Evolutionary conservation across 2,797 vertebrate species (phyloP), one percentile per base, ranked within the genome.

Genomic region (Enteromius fasciolatus): DNA sequence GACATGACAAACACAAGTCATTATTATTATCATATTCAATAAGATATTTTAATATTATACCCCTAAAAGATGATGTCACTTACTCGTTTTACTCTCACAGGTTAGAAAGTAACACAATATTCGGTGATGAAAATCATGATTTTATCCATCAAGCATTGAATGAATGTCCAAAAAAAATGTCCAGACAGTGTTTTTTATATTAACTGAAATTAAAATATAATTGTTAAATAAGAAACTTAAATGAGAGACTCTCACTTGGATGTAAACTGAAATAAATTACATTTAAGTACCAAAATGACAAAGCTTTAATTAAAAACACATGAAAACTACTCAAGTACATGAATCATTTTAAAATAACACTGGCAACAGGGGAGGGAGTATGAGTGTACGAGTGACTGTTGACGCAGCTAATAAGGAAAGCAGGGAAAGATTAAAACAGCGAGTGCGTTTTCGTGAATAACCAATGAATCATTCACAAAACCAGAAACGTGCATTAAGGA

Each of bases 401-500:
- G 61, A 64, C 28, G 15, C 61, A 4, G 28, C 61, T 64, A 64
- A 64, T 64, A 64, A 64, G 15, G 8, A 64, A 64, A 64, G 28
- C 33, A 64, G 31, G 61, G 28, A 64, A 64, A 33, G 28, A 73
- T 73, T 50, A 31, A 9, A 50, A 70, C 18, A 31, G 50, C 28
- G 5, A 48, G 44, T 8, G 1, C 1, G 6, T 52, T 50, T 73
- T 73, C 12, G 17, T 33, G 28, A 73, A 50, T 14, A 46, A 10
- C 59, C 6, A 20, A 17, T 44, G 36, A 31, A 31, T 69, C 64
- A 79, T 41, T 57, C 48, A 79, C 36, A 50, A 57, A 54, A 57
- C 6, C 36, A 44, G 17, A 66, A 54, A 57, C 36, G 1, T 69
- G 77, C 31, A 18, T 69, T 68, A 28, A 36, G 28, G 14, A 39